Evolutionary conservation across 2,888 invertebrate genomes (phyloP).

Genomic region (Ophraella communa): DNA sequence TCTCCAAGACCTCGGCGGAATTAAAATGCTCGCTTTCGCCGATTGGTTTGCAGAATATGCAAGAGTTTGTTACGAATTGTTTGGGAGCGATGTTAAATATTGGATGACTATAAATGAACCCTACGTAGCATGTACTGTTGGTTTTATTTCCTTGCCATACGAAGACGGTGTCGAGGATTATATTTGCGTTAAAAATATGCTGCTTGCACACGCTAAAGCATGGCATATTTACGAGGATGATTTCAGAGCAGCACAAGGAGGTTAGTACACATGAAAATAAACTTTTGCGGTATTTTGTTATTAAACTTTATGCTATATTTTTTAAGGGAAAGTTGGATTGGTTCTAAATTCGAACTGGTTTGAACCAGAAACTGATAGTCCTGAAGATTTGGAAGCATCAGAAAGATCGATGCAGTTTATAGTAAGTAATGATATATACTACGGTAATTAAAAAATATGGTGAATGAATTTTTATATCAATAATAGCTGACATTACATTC

Average conservation of each 20-base stretch:
- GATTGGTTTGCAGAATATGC: slow-evolving; percentile 12
- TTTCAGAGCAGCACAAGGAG: slow-evolving; percentile 63
- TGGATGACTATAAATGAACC: slow-evolving; percentile 19
- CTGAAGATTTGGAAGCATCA: slow-evolving; percentile 64
- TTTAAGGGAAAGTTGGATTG: slow-evolving; percentile 32
- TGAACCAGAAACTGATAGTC: slow-evolving; percentile 64
- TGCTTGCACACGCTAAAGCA: slow-evolving; percentile 69
- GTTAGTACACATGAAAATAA: neutral
- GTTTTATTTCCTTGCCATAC: slow-evolving; percentile 61
- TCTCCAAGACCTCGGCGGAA: slow-evolving; percentile 6
- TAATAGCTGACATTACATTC: no score
- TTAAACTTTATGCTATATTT: neutral
- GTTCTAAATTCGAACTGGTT: slow-evolving; percentile 66
- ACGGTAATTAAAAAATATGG: no score
- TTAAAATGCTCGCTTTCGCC: neutral
- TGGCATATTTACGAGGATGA: slow-evolving; percentile 67
- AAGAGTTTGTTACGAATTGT: slow-evolving; percentile 9
- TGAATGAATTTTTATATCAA: no score
- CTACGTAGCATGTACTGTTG: slow-evolving; percentile 46
- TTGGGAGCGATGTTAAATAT: slow-evolving; percentile 1
- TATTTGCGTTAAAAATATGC: slow-evolving; percentile 66
- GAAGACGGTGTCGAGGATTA: slow-evolving; percentile 67
- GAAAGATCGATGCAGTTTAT: slow-evolving; percentile 60
- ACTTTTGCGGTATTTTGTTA: no score
- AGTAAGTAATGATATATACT: slow-evolving; percentile 8